Percentiles rank a stretch among this genome's conserved stretches.
These are phyloP conservation scores for Aphyosemion australe DNA, from an alignment of 2,113 vertebrate species.

Conservation along the genomic window DNA sequence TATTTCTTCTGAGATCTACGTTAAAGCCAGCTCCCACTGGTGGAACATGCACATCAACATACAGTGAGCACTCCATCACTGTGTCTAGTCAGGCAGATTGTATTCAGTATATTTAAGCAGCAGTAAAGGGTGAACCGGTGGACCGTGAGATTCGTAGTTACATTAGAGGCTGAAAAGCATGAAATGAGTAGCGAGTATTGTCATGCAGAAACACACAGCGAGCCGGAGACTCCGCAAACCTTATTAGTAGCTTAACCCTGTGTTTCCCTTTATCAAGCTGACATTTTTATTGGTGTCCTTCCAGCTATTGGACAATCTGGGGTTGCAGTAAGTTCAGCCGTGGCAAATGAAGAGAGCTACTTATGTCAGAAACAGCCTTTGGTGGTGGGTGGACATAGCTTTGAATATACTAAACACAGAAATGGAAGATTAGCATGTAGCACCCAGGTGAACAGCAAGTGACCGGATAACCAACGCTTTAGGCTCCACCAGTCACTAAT, in stretches of 20 bases:
- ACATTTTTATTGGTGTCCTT: conserved; percentile 19
- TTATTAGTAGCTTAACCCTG: conserved; percentile 9
- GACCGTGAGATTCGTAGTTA: conserved; percentile 27
- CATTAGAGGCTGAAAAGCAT: conserved; percentile 36
- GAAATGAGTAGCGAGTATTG: conserved; percentile 43
- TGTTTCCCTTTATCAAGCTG: not conserved
- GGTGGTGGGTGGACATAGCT: not conserved
- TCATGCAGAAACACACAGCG: conserved; percentile 10
- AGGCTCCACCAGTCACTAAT: not conserved
- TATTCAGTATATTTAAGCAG: conserved; percentile 5
- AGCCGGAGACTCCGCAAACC: conserved; percentile 1
- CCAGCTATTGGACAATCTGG: conserved; percentile 7
- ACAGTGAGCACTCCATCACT: conserved; percentile 7
- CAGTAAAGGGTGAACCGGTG: conserved; percentile 2
- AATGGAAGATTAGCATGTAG: conserved; percentile 3
- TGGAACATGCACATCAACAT: conserved; percentile 19
- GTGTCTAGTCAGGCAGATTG: conserved; percentile 23
- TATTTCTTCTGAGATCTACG: not conserved
- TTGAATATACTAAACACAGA: conserved; percentile 9
- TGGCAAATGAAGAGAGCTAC: conserved; percentile 5
- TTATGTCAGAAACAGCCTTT: conserved; percentile 24
- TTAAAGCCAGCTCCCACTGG: not conserved
- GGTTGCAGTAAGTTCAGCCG: conserved; percentile 24
- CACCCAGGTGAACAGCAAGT: too few relatives aligned
- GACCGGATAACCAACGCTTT: not conserved